Base-by-base conservation (phyloP, 2,113 vertebrate species). In the Lates calcarifer region DNA sequence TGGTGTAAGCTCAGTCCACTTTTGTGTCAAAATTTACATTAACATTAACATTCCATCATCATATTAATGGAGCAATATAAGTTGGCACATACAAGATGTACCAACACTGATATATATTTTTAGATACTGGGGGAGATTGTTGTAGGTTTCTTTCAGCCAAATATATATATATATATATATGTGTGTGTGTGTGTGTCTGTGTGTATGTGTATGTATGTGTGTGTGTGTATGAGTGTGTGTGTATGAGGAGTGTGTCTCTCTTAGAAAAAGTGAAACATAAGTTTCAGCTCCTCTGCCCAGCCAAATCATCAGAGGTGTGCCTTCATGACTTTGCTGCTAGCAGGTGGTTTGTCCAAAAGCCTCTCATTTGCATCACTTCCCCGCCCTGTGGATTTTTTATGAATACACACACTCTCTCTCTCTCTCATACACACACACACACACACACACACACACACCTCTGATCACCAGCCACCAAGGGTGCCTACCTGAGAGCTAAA, bases 401-500 rank as follows among this genome's bases (percentile, higher is more conserved):
- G 28, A 79, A 58, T 55, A 61, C 63, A 53, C 70, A 53, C 73
- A 77, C 62, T 65, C 55, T 78, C 37, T 51, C 60, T 60, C n/a
- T n/a, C n/a, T n/a, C n/a, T n/a, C n/a, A n/a, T 62, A 60, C 63
- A 55, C 70, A 74, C 69, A 66, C 69, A 65, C 49, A 24, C 51
- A 24, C 7, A 33, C 18, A 24, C 35, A 35, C 53, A 39, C 35
- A n/a, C 72, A 72, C 15, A 45, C 45, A 2, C 5, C 0, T 41
- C 45, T 24, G 81, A 79, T 64, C 9, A 0, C 3, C 0, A 76
- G n/a, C 89, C 86, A 87, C 85, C 87, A 56, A 61, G 2, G 2
- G 45, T 41, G 73, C 8, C 68, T 75, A 85, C 82, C 85, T 83
- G 74, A 87, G 73, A 61, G 51, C 74, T 79, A 80, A 76, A 82